phyloP scores from a whole-genome alignment of 2,113 vertebrate species.

The Chunga burmeisteri region DNA sequence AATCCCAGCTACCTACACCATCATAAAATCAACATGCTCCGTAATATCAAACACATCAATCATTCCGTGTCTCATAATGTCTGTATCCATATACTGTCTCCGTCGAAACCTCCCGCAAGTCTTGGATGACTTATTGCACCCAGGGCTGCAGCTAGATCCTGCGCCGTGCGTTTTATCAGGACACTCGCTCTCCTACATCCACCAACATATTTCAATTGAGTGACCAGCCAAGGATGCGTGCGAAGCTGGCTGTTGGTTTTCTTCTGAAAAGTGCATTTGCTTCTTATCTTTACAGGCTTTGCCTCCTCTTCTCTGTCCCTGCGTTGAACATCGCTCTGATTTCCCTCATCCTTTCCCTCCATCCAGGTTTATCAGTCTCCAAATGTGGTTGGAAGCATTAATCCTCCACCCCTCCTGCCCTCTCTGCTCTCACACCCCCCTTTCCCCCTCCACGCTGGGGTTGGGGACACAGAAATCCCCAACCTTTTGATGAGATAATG shows the following conservation, averaged over 20 bases:
- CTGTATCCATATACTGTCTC: not conserved
- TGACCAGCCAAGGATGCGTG: not conserved
- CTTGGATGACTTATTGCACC: not conserved
- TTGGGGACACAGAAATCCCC: not conserved
- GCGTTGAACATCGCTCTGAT: accelerated
- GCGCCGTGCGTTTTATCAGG: not conserved
- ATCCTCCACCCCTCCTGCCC: not conserved
- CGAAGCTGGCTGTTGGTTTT: not conserved
- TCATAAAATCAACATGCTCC: not conserved
- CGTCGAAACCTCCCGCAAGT: not conserved
- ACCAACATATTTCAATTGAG: not conserved
- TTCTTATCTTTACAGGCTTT: not conserved
- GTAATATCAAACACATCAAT: not conserved
- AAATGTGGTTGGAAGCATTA: accelerated
- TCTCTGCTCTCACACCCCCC: not conserved
- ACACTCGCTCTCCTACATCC: accelerated
- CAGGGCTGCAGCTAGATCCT: not conserved
- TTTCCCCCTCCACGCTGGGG: accelerated
- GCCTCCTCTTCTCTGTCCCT: not conserved
- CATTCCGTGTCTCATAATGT: not conserved
- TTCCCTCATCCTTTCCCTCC: not conserved
- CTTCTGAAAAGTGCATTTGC: not conserved
- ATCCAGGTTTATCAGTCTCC: not conserved
- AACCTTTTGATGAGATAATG: not conserved
- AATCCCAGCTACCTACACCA: not conserved